These are phyloP conservation scores for Cnemophilus loriae DNA, from an alignment of 2,113 vertebrate species.

Conservation along the genomic window DNA sequence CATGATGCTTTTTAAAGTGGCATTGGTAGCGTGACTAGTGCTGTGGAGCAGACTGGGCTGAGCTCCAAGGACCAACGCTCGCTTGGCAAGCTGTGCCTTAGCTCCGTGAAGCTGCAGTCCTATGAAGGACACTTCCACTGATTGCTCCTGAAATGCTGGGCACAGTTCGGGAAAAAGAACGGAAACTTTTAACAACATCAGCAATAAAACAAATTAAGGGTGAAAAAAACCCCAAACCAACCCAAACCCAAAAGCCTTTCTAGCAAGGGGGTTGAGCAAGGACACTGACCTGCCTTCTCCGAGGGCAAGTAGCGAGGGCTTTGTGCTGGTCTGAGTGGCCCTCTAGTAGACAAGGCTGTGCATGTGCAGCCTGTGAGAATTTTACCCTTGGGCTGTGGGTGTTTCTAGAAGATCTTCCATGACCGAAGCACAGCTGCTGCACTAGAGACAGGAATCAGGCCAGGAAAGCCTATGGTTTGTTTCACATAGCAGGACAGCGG, in stretches of 20 bases:
- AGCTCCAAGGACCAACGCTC: not conserved
- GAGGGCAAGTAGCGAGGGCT: not conserved
- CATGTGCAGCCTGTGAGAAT: not conserved
- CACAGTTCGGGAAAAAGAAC: not conserved
- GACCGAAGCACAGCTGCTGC: not conserved
- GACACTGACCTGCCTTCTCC: not conserved
- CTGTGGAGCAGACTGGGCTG: not conserved
- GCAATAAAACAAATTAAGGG: not conserved
- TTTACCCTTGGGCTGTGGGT: not conserved
- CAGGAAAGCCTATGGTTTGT: not conserved
- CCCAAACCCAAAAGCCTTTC: not conserved
- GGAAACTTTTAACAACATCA: not conserved
- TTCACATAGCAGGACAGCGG: not conserved
- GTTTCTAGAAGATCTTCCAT: not conserved
- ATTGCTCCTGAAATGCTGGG: not conserved
- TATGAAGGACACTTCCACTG: not conserved
- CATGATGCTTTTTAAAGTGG: not conserved
- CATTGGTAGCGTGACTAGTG: not conserved
- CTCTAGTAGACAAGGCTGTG: not conserved
- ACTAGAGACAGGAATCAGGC: not conserved
- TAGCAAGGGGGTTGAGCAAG: not conserved
- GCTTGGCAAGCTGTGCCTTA: not conserved
- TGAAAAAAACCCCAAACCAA: not conserved
- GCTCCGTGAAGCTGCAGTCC: not conserved
- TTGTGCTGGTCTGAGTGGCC: not conserved